Base-by-base conservation (phyloP, 2,113 vertebrate genomes). In the Microcebus jonahi region DNA sequence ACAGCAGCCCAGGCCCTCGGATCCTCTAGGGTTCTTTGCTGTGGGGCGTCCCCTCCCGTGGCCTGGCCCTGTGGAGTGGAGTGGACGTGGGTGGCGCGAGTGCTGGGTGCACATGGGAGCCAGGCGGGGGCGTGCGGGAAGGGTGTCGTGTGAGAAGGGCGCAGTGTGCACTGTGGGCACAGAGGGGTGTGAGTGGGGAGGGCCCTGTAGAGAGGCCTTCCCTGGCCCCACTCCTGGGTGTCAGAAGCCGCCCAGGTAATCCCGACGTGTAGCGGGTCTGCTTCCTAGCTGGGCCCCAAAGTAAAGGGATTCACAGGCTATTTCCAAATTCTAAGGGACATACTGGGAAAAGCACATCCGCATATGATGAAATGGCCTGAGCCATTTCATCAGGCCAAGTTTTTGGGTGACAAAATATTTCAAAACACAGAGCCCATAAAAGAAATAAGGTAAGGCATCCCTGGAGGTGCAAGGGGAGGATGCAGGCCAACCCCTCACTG, bases 371-470 rank as follows among this genome's bases (percentile, higher is more conserved):
- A 23, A 61, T 20, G 48, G 36, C 50, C 88, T 53, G 77, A 73
- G 48, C 48, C 12, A 50, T 50, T 50, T 50, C 48, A 50, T 14
- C 50, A 50, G 50, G 50, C 50, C 50, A 53, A 88, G 55, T 34
- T 86, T 90, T 65, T 3, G 39, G 77, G n/a, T 42, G 21, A 77
- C n/a, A 53, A 59, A 91, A 91, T 88, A 68, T 91, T 94, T 89
- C 91, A 80, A 92, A 90, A 59, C 77, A 83, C 18, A 81, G 84
- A 94, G 36, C 13, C 79, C 73, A 17, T 39, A 45, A 29, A 39
- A 81, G 45, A 63, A 92, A 81, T 57, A 57, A 65, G 34, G 59
- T 73, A 70, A 95, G 59, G 36, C 4, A 25, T 39, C 27, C 39
- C 59, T 82, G 31, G 45, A 48, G 61, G 36, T 67, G 6, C 15